A percentile compares a stretch with the other conserved stretches of the same genome.
These are phyloP conservation scores for Chelon auratus DNA, from an alignment of 2,797 vertebrate genomes.

Conservation along the genomic window DNA sequence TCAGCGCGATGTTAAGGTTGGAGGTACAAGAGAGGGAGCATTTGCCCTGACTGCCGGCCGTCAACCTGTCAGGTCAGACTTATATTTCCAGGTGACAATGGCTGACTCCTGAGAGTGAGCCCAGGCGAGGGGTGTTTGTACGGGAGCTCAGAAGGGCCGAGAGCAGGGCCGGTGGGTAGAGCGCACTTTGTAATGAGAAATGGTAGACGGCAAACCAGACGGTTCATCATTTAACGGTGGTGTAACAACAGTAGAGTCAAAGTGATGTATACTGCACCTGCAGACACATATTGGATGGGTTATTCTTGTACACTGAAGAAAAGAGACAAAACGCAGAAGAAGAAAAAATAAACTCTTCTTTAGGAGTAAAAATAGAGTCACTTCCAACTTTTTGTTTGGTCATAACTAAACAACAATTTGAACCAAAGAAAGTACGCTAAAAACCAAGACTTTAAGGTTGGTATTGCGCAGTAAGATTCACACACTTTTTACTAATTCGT, in stretches of 20 bases:
- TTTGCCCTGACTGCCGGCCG: slow-evolving; percentile 55
- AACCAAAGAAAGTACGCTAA: background rate
- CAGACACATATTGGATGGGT: background rate
- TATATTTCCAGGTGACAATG: slow-evolving; percentile 65
- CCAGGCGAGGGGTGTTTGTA: slow-evolving; percentile 11
- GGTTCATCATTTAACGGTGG: slow-evolving; percentile 15
- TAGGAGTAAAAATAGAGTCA: background rate
- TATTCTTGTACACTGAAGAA: background rate
- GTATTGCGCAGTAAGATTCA: background rate
- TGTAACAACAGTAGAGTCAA: background rate
- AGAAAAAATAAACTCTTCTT: background rate
- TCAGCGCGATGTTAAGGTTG: slow-evolving; percentile 49
- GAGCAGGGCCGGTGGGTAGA: background rate
- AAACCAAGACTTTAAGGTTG: background rate
- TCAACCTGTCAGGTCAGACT: slow-evolving; percentile 66
- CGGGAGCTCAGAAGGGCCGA: slow-evolving; percentile 16
- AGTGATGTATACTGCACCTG: slow-evolving; percentile 19
- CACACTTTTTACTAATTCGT: background rate
- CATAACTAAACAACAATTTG: background rate
- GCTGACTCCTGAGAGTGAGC: slow-evolving; percentile 47
- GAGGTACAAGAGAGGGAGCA: slow-evolving; percentile 52
- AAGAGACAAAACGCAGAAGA: background rate
- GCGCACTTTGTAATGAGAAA: slow-evolving; percentile 16
- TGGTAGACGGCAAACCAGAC: slow-evolving; percentile 10
- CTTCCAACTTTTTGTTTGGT: background rate